A percentile compares a stretch with the other conserved stretches of the same genome.
These are phyloP conservation scores for Calosoma granatense DNA, from an alignment of 1,140 invertebrate species.

Conservation along the genomic window DNA sequence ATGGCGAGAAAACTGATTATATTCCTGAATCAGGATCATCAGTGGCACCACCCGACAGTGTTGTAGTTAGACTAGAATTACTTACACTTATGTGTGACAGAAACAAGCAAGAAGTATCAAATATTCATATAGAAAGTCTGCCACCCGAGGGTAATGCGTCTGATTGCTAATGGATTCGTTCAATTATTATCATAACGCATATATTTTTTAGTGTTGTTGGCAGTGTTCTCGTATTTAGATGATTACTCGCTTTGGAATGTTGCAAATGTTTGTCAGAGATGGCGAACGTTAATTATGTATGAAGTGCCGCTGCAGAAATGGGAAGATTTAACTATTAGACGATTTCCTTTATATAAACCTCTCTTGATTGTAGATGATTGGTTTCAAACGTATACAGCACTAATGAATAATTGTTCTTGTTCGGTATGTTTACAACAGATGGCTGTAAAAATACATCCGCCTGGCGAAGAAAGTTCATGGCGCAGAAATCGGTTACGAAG, in stretches of 20 bases:
- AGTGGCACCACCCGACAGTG: constrained; percentile 1
- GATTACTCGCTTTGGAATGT: constrained; percentile 83
- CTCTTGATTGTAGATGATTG: constrained; percentile 60
- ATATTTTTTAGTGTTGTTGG: constrained; percentile 69
- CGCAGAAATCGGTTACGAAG: constrained; percentile 58
- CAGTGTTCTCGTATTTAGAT: constrained; percentile 82
- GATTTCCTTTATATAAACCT: constrained; percentile 79
- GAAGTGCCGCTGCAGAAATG: constrained; percentile 66
- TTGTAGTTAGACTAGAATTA: constrained; percentile 15
- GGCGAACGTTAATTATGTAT: constrained; percentile 66
- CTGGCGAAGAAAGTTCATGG: constrained; percentile 59
- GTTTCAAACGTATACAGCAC: constrained; percentile 46
- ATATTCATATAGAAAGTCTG: constrained; percentile 41
- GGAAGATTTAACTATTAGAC: constrained; percentile 57
- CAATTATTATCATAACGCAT: too few relatives aligned
- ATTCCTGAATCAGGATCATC: neutral
- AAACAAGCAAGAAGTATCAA: constrained; percentile 17
- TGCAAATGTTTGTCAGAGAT: constrained; percentile 74
- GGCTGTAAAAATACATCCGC: constrained; percentile 48
- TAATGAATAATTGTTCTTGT: constrained; percentile 71
- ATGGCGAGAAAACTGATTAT: constrained; percentile 29
- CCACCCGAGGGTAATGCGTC: constrained; percentile 56
- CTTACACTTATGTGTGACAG: constrained; percentile 14
- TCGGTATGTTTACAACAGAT: constrained; percentile 74
- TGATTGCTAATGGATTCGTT: too few relatives aligned